These are phyloP conservation scores for Sebastolobus alascanus DNA, from an alignment of 2,797 vertebrate species.

Conservation along the genomic window DNA sequence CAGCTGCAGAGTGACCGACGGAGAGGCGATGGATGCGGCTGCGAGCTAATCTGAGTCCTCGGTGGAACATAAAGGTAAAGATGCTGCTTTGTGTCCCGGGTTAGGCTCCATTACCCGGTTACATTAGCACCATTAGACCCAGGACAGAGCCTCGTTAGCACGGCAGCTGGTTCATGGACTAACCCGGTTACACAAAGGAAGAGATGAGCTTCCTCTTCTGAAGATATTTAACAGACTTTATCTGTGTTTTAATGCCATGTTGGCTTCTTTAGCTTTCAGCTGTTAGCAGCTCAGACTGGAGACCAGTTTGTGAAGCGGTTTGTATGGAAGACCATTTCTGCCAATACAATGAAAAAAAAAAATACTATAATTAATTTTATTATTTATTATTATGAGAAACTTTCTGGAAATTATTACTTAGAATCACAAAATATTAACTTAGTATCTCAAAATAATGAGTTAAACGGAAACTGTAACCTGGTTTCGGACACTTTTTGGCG, in stretches of 20 bases:
- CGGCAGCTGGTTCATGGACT: not conserved
- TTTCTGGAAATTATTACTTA: too few relatives aligned
- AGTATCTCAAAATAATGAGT: not conserved
- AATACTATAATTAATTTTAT: too few relatives aligned
- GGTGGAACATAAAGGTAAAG: conserved; percentile 29
- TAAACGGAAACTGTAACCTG: not conserved
- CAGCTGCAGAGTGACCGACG: conserved; percentile 8
- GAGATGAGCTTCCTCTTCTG: too few relatives aligned
- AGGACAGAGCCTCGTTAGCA: not conserved
- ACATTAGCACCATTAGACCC: not conserved
- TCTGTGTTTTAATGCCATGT: not conserved
- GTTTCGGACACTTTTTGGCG: too few relatives aligned
- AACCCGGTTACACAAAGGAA: too few relatives aligned
- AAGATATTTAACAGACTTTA: not conserved
- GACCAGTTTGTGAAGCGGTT: too few relatives aligned
- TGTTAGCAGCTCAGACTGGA: not conserved
- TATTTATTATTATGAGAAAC: too few relatives aligned
- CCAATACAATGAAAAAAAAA: not conserved
- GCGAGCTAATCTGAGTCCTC: conserved; percentile 29
- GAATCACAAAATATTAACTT: too few relatives aligned
- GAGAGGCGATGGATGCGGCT: conserved; percentile 40
- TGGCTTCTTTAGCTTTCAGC: not conserved
- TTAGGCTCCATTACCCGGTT: not conserved
- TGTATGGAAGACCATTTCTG: not conserved
- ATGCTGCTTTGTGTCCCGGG: conserved; percentile 10